Evolutionary conservation across 2,888 invertebrate genomes (phyloP), one percentile per base, ranked within the genome.

Genomic region (Drosophila pseudotalamancana): DNA sequence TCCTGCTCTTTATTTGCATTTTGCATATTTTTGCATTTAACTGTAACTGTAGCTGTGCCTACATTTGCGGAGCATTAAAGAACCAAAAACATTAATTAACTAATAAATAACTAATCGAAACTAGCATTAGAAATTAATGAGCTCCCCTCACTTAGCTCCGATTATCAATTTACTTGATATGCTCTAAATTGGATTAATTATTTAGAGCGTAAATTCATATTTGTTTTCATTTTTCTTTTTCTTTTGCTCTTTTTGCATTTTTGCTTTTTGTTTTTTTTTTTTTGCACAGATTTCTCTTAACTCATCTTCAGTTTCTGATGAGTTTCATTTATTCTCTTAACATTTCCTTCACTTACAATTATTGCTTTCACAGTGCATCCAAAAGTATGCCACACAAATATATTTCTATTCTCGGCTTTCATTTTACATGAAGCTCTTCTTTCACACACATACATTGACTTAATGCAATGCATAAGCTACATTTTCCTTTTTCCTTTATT

Each of bases 31-130:
- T 49, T 50, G 5, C 57, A 23, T 46, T n/a, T n/a, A n/a, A n/a
- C n/a, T n/a, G n/a, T n/a, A n/a, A n/a, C n/a, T n/a, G 77, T 85
- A 79, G 70, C 82, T 85, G 76, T 84, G 71, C 71, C 83, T 68
- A 82, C 56, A 42, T 54, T 62, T 74, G 53, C 68, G n/a, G n/a
- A n/a, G n/a, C n/a, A n/a, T n/a, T n/a, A n/a, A n/a, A n/a, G n/a
- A n/a, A 27, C 27, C 11, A 46, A n/a, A 37, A 29, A 31, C n/a
- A n/a, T n/a, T 11, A 11, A 11, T 11, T 27, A 11, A 27, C 3
- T 39, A 14, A 34, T 25, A 35, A 43, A 29, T 31, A 50, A 54
- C n/a, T n/a, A n/a, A n/a, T n/a, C n/a, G n/a, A n/a, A n/a, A n/a
- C n/a, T n/a, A n/a, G n/a, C n/a, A n/a, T n/a, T n/a, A n/a, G n/a